Percentiles rank a stretch among this genome's conserved stretches.
These are phyloP conservation scores for Dione juno DNA, from an alignment of 2,888 invertebrate species.

Conservation along the genomic window DNA sequence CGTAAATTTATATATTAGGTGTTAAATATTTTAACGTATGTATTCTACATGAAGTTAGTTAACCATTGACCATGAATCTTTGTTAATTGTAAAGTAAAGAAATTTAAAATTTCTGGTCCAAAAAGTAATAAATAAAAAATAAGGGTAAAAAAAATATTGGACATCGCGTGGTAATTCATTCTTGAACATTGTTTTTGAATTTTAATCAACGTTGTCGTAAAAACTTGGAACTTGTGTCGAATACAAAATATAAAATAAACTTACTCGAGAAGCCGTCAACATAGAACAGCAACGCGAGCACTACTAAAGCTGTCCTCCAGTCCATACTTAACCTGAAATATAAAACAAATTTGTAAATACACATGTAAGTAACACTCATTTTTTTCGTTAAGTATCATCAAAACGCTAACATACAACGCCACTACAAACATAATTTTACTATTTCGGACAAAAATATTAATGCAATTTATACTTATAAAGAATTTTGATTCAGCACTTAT, in stretches of 20 bases:
- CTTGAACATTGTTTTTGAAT: background rate
- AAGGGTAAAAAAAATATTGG: background rate
- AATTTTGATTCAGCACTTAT: background rate
- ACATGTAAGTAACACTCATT: constrained; percentile 1
- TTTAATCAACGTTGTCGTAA: constrained; percentile 22
- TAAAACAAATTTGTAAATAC: constrained; percentile 39
- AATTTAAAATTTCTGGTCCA: too few species aligned
- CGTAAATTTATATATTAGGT: too few species aligned
- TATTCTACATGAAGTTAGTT: background rate
- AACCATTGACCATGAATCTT: background rate
- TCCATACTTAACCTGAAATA: constrained; percentile 73
- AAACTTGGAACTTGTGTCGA: constrained; percentile 5
- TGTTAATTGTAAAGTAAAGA: too few species aligned
- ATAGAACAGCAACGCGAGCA: constrained; percentile 64
- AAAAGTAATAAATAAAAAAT: background rate
- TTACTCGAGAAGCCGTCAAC: constrained; percentile 79
- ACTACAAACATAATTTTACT: background rate
- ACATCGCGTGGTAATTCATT: too few species aligned
- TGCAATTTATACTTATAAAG: background rate
- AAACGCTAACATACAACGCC: background rate
- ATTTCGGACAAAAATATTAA: background rate
- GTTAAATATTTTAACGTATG: background rate
- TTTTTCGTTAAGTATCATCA: background rate
- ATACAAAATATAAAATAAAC: constrained; percentile 45
- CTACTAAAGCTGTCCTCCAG: constrained; percentile 67